Percentiles rank a stretch among this genome's conserved stretches.
These are phyloP conservation scores for Pseudorasbora parva DNA, from an alignment of 2,113 vertebrate genomes.

Conservation along the genomic window DNA sequence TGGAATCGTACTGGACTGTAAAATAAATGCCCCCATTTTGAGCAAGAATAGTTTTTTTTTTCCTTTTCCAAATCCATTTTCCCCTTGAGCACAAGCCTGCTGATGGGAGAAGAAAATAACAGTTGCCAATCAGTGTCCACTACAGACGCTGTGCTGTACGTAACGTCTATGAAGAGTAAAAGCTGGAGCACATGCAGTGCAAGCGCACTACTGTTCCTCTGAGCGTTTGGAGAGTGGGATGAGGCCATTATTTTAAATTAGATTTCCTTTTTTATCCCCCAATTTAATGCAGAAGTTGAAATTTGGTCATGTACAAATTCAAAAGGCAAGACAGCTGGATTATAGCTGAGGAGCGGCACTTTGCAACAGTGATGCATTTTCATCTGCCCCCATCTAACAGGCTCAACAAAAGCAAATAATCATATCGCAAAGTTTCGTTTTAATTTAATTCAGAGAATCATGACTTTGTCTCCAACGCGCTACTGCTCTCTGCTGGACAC, in stretches of 20 bases:
- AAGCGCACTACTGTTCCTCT: neutral
- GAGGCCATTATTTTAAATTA: neutral
- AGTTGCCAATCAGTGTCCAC: neutral
- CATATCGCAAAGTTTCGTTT: neutral
- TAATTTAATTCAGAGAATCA: neutral
- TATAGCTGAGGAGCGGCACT: neutral
- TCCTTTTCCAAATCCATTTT: constrained; percentile 22
- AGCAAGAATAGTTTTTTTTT: constrained; percentile 55
- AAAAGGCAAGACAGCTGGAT: neutral
- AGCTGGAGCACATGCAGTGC: no score
- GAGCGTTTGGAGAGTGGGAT: neutral
- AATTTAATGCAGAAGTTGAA: neutral
- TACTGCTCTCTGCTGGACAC: constrained; percentile 50
- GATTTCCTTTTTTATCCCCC: neutral
- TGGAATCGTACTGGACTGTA: constrained; percentile 59
- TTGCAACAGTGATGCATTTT: neutral
- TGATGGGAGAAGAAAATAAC: constrained; percentile 54
- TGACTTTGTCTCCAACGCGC: neutral
- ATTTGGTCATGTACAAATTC: neutral
- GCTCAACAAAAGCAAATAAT: neutral
- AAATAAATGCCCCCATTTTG: constrained; percentile 61
- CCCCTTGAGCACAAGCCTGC: constrained; percentile 57
- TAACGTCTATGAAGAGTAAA: neutral
- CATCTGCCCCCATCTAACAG: neutral
- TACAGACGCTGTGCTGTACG: neutral